These are phyloP conservation scores for Brachyptera putata DNA, from an alignment of 2,888 invertebrate species.

Conservation along the genomic window DNA sequence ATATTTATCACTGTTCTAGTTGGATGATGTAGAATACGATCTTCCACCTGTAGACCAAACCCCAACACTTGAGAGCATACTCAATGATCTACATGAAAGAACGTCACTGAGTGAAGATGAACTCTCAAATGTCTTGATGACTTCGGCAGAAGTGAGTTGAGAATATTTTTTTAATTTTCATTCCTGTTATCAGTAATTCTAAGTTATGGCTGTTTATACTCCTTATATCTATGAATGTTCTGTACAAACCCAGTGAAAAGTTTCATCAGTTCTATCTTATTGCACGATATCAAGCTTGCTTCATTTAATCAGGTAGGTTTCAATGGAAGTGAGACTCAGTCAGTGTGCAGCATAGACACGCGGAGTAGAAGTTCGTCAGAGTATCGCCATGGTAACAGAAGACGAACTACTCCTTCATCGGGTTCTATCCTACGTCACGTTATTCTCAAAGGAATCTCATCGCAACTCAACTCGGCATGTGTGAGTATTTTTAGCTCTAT, in stretches of 20 bases:
- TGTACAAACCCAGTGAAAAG: background rate
- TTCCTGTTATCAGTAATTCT: too few relatives aligned
- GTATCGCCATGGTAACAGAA: constrained; percentile 37
- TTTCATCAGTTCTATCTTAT: background rate
- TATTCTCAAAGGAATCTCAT: constrained; percentile 81
- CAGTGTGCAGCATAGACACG: constrained; percentile 45
- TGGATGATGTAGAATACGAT: constrained; percentile 77
- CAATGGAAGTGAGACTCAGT: constrained; percentile 47
- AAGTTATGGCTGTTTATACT: too few relatives aligned
- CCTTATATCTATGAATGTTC: background rate
- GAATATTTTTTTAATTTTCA: too few relatives aligned
- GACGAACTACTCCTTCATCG: constrained; percentile 45
- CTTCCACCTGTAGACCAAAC: constrained; percentile 70
- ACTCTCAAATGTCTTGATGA: constrained; percentile 32
- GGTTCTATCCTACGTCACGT: constrained; percentile 71
- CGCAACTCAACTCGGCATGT: constrained; percentile 81
- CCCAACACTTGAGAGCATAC: constrained; percentile 75
- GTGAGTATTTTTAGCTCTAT: constrained; percentile 50
- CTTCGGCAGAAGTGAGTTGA: constrained; percentile 30
- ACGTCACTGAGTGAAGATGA: constrained; percentile 40
- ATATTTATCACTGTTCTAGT: too few relatives aligned
- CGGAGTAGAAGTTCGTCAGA: constrained; percentile 46
- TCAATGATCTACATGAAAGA: constrained; percentile 58
- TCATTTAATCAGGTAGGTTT: constrained; percentile 28
- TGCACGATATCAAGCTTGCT: too few relatives aligned